Conservation (phyloP, 1,140 invertebrate genomes). For the Caenorhabditis briggsae region DNA sequence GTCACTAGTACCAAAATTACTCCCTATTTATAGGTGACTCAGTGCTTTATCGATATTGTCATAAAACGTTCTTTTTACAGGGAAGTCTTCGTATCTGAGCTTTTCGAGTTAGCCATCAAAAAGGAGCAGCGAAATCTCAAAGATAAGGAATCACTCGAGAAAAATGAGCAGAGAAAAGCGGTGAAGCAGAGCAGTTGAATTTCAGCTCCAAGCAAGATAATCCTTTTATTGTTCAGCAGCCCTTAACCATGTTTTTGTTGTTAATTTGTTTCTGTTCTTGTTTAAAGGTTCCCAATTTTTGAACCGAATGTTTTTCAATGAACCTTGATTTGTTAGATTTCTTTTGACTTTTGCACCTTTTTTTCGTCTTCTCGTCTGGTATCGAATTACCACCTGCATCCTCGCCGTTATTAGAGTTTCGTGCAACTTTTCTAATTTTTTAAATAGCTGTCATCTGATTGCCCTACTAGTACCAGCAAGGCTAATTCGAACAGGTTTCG, state of each 20-base stretch:
- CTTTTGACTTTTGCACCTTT: not conserved
- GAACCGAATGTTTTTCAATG: not conserved
- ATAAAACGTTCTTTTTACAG: conserved; percentile 26
- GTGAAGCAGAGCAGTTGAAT: not conserved
- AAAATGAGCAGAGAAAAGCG: not conserved
- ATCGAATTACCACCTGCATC: not conserved
- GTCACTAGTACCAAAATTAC: conserved; percentile 67
- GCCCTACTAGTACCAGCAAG: not conserved
- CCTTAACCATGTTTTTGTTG: conserved; percentile 4
- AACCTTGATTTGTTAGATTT: not conserved
- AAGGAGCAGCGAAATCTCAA: conserved; percentile 57
- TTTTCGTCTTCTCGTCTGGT: not conserved
- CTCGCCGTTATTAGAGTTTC: not conserved
- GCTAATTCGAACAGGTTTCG: conserved; percentile 9
- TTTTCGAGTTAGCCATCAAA: conserved; percentile 70
- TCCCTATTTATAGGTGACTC: conserved; percentile 68
- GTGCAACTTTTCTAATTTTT: conserved; percentile 12
- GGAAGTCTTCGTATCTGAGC: conserved; percentile 69
- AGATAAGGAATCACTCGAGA: conserved; percentile 15
- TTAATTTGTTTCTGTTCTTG: not conserved
- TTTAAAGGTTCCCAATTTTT: not conserved
- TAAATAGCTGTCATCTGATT: not conserved
- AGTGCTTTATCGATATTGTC: not conserved
- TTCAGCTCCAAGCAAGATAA: not conserved
- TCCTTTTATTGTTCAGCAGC: not conserved